Percentiles rank a stretch among this genome's conserved stretches.
phyloP scores from a whole-genome alignment of 2,797 vertebrate species.

The Sorex maritimensis region DNA sequence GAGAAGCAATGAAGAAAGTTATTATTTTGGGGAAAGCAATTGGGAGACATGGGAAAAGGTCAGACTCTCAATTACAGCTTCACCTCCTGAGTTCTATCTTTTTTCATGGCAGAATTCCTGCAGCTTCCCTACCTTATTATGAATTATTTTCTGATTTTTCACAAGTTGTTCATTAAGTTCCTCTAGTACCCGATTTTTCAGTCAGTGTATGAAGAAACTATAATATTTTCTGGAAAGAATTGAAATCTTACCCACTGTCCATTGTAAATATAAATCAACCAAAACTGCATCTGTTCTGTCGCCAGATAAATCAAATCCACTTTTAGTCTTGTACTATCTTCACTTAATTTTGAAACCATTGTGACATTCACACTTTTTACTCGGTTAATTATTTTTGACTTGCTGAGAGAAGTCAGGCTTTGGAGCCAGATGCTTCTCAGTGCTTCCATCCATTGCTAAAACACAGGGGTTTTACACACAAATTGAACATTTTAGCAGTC shows the following conservation, averaged over 20 bases:
- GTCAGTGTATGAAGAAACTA: background rate
- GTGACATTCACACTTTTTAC: background rate
- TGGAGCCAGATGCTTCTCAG: background rate
- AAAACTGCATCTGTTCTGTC: background rate
- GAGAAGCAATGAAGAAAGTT: background rate
- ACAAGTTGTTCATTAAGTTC: background rate
- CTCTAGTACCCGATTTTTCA: slow-evolving; percentile 29
- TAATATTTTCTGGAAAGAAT: background rate
- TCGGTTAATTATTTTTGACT: background rate
- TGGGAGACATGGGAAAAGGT: rapidly evolving
- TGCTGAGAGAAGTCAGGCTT: background rate
- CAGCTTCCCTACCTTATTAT: too few species aligned
- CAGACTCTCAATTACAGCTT: background rate
- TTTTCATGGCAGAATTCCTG: background rate
- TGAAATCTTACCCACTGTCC: background rate
- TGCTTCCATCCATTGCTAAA: background rate
- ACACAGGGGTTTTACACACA: background rate
- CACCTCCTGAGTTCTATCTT: background rate
- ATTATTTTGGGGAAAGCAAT: background rate
- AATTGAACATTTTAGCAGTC: background rate
- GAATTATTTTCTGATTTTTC: background rate
- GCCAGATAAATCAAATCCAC: background rate
- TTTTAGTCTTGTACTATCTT: background rate
- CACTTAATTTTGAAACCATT: background rate
- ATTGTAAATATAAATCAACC: background rate